Base-by-base conservation (phyloP, 2,888 invertebrate species). In the Thera obeliscata region DNA sequence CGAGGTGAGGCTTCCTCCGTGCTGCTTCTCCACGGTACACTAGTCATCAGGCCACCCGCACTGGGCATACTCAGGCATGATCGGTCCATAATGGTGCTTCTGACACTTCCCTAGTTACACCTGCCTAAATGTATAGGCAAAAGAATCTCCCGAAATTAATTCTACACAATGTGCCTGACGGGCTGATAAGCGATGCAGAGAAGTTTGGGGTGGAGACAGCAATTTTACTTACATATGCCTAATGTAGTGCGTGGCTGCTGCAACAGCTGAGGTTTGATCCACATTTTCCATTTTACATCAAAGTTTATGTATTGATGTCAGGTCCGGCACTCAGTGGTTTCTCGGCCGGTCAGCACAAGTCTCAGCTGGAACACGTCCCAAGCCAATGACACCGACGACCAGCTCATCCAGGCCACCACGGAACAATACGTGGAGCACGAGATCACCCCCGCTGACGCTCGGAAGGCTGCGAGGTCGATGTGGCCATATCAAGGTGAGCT, bases 401-500 rank as follows among this genome's bases (percentile, higher is more conserved):
- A 78, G n/a, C 71, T 80, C 56, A 6, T 48, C 35, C 74, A 84
- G 62, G 87, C 86, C 65, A 84, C 83, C 67, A 90, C 88, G 76
- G 95, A 96, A 83, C 95, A 95, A 87, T 88, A 94, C 76, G 88
- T 96, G 67, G 96, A 96, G 78, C 96, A 96, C 77, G 94, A 95
- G 78, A 94, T 96, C 62, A 94, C 95, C 58, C 91, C 94, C 33
- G 84, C 91, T 0, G 94, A 94, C 69, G 96, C 96, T 11, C 94
- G 94, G 77, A 88, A 86, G 58, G 93, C 94, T 3, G 95, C 95
- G 57, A 79, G 81, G 41, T 85, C 84, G 52, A 90, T 95, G 64
- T 88, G 85, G 8, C 73, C 90, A 1, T 80, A 85, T 12, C 81
- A 85, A 11, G 78, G 91, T 90, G 60, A 78, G 85, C 76, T 9